phyloP scores from a whole-genome alignment of 1,140 invertebrate species.

The Zelostemma sp. region DNA sequence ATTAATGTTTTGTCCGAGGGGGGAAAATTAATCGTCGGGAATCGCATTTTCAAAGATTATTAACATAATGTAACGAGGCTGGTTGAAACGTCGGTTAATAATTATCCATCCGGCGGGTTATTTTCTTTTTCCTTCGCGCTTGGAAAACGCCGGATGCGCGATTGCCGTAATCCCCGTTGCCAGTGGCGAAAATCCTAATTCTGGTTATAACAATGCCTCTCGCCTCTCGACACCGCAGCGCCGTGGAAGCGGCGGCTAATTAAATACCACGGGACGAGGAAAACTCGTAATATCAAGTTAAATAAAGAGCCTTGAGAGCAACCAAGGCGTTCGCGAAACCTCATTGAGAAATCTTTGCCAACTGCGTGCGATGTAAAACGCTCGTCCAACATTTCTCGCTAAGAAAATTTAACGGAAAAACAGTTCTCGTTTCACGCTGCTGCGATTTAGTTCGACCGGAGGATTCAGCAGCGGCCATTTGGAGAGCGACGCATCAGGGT shows the following conservation, averaged over 20 bases:
- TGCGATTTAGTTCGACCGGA: not conserved
- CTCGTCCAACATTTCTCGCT: not conserved
- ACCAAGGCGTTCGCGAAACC: slow-evolving; percentile 31
- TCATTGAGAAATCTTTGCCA: slow-evolving; percentile 35
- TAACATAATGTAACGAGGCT: slow-evolving; percentile 25
- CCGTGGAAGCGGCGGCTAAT: slow-evolving; percentile 64
- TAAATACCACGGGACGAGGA: slow-evolving; percentile 55
- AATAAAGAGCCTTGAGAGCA: slow-evolving; percentile 38
- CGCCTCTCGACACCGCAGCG: slow-evolving; percentile 39
- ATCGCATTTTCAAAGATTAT: slow-evolving; percentile 9
- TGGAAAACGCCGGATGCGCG: slow-evolving; percentile 64
- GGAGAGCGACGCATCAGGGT: slow-evolving; percentile 14
- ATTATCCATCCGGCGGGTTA: slow-evolving; percentile 13
- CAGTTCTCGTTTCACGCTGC: slow-evolving; percentile 30
- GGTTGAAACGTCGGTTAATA: slow-evolving; percentile 18
- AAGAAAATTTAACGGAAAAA: slow-evolving; percentile 6
- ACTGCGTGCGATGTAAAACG: not conserved
- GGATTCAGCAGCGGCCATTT: slow-evolving; percentile 30
- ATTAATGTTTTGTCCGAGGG: not conserved
- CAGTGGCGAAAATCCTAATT: slow-evolving; percentile 65
- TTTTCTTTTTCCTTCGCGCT: slow-evolving; percentile 43
- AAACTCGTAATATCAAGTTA: slow-evolving; percentile 38
- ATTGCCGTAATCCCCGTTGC: slow-evolving; percentile 57
- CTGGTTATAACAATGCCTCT: slow-evolving; percentile 62
- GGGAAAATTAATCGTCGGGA: slow-evolving; percentile 7